phyloP scores from a whole-genome alignment of 2,113 vertebrate genomes.

The Tympanuchus pallidicinctus region DNA sequence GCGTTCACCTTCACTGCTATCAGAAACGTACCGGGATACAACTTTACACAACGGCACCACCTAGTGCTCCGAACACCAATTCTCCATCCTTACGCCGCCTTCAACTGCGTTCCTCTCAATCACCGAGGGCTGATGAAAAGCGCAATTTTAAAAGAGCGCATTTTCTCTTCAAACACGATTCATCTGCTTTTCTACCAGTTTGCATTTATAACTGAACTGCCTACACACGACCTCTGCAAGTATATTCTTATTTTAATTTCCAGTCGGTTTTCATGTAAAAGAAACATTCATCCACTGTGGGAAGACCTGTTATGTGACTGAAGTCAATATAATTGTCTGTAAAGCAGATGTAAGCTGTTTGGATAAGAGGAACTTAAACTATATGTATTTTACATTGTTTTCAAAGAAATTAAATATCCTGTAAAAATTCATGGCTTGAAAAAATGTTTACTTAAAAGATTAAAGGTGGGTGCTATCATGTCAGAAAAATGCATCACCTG shows the following conservation, averaged over 20 bases:
- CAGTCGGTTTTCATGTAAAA: background rate
- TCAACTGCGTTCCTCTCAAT: background rate
- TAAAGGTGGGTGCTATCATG: background rate
- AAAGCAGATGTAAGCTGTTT: background rate
- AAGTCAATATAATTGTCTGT: background rate
- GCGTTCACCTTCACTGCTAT: background rate
- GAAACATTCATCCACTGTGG: accelerated
- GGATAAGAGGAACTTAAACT: background rate
- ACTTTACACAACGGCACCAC: conserved; percentile 81
- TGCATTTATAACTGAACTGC: background rate
- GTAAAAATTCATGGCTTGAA: background rate
- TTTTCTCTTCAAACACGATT: background rate
- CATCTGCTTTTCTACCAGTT: background rate
- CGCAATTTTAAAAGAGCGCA: background rate
- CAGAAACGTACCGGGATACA: background rate
- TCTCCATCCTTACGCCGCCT: background rate
- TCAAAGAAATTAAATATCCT: background rate
- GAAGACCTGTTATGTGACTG: background rate
- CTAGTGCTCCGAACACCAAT: conserved; percentile 66
- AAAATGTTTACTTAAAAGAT: conserved; percentile 26
- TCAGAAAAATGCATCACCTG: background rate
- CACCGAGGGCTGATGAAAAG: background rate
- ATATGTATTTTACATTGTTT: background rate
- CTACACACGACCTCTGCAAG: background rate
- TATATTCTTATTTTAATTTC: background rate